phyloP scores from a whole-genome alignment of 2,888 invertebrate genomes.

The Automeris io region DNA sequence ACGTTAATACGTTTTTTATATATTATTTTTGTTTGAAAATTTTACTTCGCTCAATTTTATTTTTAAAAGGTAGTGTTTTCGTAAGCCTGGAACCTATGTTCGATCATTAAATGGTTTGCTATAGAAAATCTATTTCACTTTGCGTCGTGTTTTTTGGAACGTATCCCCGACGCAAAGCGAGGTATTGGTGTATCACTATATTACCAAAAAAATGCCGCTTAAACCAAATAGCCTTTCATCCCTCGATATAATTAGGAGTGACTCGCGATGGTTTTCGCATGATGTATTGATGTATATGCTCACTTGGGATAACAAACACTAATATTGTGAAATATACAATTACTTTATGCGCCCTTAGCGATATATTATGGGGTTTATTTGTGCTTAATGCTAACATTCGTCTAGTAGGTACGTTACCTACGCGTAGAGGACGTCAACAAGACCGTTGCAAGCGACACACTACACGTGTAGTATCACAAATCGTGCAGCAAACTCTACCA shows the following conservation, averaged over 20 bases:
- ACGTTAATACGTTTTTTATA: too few relatives aligned
- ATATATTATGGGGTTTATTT: slow-evolving; percentile 58
- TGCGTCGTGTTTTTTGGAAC: too few relatives aligned
- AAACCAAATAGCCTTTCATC: too few relatives aligned
- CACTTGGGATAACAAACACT: slow-evolving; percentile 2
- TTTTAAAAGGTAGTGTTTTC: too few relatives aligned
- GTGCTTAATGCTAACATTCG: slow-evolving; percentile 62
- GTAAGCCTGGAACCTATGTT: too few relatives aligned
- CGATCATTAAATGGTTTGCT: too few relatives aligned
- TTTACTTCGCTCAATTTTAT: too few relatives aligned
- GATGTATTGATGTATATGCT: slow-evolving; percentile 1
- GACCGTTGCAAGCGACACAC: slow-evolving; percentile 65
- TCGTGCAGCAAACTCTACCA: slow-evolving; percentile 61
- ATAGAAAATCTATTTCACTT: too few relatives aligned
- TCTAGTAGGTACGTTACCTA: slow-evolving; percentile 69
- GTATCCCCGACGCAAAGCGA: too few relatives aligned
- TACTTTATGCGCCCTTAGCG: slow-evolving; percentile 29
- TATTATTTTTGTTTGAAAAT: too few relatives aligned
- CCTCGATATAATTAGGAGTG: slow-evolving; percentile 5
- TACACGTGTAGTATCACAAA: slow-evolving; percentile 67
- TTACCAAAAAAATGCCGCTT: too few relatives aligned
- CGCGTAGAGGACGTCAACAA: slow-evolving; percentile 66
- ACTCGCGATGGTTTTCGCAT: neutral
- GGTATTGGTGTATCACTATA: too few relatives aligned
- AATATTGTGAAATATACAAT: slow-evolving; percentile 3